Evolutionary conservation across 2,113 vertebrate genomes (phyloP).

Genomic region (Desmodus rotundus): DNA sequence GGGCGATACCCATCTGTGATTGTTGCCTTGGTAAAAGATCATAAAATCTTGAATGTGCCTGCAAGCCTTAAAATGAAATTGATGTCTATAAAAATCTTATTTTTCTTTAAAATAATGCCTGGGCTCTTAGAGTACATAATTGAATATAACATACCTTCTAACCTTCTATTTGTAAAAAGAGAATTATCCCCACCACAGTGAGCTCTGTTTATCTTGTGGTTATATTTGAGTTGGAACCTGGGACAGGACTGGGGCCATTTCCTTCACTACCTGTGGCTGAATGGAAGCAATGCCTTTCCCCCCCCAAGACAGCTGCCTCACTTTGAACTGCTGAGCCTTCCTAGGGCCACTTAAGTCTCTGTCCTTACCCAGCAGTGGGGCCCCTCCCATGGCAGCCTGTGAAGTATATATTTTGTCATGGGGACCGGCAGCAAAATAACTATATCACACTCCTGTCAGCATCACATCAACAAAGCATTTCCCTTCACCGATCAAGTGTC

Average conservation of each 20-base stretch:
- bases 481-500: not conserved
- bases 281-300: not conserved
- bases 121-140: not conserved
- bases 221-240: not conserved
- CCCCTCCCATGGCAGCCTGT: not conserved
- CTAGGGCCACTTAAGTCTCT: not conserved
- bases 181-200: not conserved
- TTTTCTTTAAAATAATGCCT: not conserved
- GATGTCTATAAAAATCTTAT: not conserved
- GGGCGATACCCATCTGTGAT: not conserved
- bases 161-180: not conserved
- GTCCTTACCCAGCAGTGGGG: not conserved
- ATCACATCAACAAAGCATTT: not conserved
- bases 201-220: not conserved
- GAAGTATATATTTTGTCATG: not conserved
- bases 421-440: not conserved
- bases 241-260: not conserved
- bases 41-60: not conserved
- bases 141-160: not conserved
- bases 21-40: not conserved
- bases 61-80: not conserved
- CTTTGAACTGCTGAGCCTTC: not conserved
- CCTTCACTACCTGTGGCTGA: not conserved
- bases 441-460: not conserved
- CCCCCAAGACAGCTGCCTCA: not conserved